Evolutionary conservation across 2,888 invertebrate species (phyloP), one percentile per base, ranked within the genome.

Genomic region (Priocnemis perturbator): DNA sequence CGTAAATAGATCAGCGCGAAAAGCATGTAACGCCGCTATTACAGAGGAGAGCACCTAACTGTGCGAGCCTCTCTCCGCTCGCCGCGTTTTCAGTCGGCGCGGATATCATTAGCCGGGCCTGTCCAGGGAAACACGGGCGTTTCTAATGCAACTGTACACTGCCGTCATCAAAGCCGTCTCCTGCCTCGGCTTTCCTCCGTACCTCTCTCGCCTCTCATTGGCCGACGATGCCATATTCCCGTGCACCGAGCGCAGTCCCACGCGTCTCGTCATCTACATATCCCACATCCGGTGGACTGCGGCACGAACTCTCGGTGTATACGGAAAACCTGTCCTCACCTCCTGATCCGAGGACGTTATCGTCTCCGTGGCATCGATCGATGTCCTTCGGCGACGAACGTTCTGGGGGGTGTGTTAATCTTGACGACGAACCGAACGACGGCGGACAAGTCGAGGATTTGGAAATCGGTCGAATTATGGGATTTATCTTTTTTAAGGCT

Each of bases 281-380:
- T 84, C 76, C 83, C 81, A 82, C 85, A 85, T 85, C 84, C 84
- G 84, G 84, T 83, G 81, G 72, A 73, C 77, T n/a, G 63, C 73
- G 59, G 59, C 64, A 69, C 73, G 71, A 78, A 73, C 70, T 73
- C 62, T 47, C 70, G 47, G 47, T 62, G 74, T 67, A 50, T 14
- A 37, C 75, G 70, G 66, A 56, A 80, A 79, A 81, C 79, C 76
- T 77, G 81, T 83, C 77, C 69, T 76, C 70, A 62, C 59, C 59
- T 20, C 15, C 15, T 55, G 59, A 60, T 60, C 48, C 55, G 48
- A 60, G 62, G 62, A 72, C 68, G 63, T 67, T 77, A 77, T 77
- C 78, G 65, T 64, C 60, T n/a, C 44, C 60, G 48, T 64, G 70
- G 71, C 70, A 73, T 78, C 78, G 72, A 64, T 64, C 78, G 71